Base-by-base conservation (phyloP, 1,140 invertebrate genomes). In the Cotesia typhae region DNA sequence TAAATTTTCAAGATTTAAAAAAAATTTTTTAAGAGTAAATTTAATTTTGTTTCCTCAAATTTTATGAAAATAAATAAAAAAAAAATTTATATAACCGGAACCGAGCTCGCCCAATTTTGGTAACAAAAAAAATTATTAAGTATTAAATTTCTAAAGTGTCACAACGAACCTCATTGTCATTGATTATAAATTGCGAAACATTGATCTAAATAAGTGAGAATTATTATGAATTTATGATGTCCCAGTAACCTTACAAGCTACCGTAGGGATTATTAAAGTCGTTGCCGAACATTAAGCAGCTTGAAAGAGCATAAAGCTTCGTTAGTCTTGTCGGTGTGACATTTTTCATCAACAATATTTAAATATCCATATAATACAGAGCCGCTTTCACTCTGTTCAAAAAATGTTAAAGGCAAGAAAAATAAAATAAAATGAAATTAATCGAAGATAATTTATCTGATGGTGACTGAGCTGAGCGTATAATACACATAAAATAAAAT, bases 381-480 rank as follows among this genome's bases (percentile, higher is more conserved):
- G 9, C 14, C 14, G 36, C 60, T 63, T 63, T 63, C 60, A 28
- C 60, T 28, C n/a, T 4, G 14, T 38, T n/a, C 12, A 10, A 63
- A 63, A 63, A 63, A 63, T 63, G 28, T 63, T 12, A 63, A 63
- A 63, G 10, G 60, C 37, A 4, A 63, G 4, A 57, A 6, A 4
- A 57, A 57, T 57, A 6, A 57, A 57, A 57, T 57, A 9, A 6
- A 57, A 63, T 63, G 12, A 37, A 38, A 63, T 37, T 63, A 63
- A 63, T 63, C 60, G 60, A 63, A 63, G 3, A 63, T 59, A 63
- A 37, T 63, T 63, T 63, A 63, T 63, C 37, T 36, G 36, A 37
- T 14, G 10, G 60, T 1, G 35, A 37, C n/a, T 37, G 35, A 63
- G 36, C n/a, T 37, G 28, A 55, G 53, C 5, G 17, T 12, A 55